phyloP scores from a whole-genome alignment of 2,113 vertebrate genomes.

The Pionites leucogaster region DNA sequence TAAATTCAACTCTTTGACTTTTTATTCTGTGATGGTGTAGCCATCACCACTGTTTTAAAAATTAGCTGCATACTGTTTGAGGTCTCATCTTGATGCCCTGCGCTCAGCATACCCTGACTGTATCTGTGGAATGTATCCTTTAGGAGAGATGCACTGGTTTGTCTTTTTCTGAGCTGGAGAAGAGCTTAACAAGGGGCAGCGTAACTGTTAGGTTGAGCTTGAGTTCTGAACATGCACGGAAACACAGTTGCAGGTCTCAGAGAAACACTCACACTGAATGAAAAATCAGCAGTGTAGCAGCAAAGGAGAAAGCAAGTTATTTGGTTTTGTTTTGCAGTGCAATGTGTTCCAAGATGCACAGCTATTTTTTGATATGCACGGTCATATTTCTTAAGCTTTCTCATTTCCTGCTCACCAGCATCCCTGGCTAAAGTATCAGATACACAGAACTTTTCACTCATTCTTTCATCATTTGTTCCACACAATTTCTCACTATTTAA shows the following conservation, averaged over 20 bases:
- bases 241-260: not conserved
- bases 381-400: not conserved
- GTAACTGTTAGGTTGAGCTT: not conserved
- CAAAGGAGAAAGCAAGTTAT: not conserved
- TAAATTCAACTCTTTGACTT: not conserved
- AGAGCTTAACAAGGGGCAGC: not conserved
- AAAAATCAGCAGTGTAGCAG: not conserved
- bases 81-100: not conserved
- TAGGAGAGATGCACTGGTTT: not conserved
- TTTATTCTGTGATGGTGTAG: not conserved
- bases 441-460: not conserved
- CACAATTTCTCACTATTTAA: not conserved
- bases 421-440: not conserved
- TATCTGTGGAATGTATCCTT: not conserved
- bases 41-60: not conserved
- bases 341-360: not conserved
- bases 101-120: not conserved
- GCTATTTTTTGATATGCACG: not conserved
- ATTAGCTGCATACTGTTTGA: not conserved
- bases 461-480: not conserved
- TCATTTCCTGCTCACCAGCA: not conserved
- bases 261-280: not conserved
- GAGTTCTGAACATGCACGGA: not conserved
- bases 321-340: not conserved
- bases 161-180: not conserved